Conservation (phyloP, 2,888 invertebrate species). For the Sicus ferrugineus region DNA sequence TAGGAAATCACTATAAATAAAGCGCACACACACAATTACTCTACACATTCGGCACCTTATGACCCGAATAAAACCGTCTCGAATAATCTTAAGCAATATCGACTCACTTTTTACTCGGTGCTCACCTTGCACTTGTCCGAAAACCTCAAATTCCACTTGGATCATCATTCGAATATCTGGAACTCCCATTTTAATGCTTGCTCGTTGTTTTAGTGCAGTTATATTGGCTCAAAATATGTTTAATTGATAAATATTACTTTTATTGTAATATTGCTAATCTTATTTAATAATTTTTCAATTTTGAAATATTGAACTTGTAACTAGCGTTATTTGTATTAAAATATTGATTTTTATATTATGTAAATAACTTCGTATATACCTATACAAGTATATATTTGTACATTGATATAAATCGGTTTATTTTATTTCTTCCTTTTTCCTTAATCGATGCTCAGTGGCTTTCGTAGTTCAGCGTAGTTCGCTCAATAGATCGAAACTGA, state of each 20-base stretch:
- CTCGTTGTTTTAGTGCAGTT: no score
- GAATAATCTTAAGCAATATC: neutral
- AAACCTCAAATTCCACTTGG: conserved; percentile 90
- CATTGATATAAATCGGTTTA: neutral
- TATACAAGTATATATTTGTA: conserved; percentile 8
- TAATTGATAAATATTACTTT: neutral
- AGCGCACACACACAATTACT: no score
- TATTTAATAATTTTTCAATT: neutral
- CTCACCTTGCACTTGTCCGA: conserved; percentile 88
- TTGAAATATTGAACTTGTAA: neutral
- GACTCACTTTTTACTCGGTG: neutral
- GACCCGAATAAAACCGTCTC: neutral
- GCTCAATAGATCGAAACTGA: conserved; percentile 29
- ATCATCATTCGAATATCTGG: conserved; percentile 72
- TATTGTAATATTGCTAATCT: neutral
- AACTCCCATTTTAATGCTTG: conserved; percentile 69
- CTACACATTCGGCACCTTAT: no score
- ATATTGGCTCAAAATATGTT: neutral
- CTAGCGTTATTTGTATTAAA: no score
- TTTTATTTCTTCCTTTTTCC: conserved; percentile 37
- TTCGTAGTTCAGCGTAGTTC: conserved; percentile 19
- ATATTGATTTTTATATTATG: neutral
- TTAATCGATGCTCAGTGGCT: conserved; percentile 21
- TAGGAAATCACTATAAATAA: no score
- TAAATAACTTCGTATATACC: neutral